Percentiles rank a stretch among this genome's conserved stretches.
phyloP scores from a whole-genome alignment of 2,113 vertebrate genomes.

The Erinaceus europaeus region DNA sequence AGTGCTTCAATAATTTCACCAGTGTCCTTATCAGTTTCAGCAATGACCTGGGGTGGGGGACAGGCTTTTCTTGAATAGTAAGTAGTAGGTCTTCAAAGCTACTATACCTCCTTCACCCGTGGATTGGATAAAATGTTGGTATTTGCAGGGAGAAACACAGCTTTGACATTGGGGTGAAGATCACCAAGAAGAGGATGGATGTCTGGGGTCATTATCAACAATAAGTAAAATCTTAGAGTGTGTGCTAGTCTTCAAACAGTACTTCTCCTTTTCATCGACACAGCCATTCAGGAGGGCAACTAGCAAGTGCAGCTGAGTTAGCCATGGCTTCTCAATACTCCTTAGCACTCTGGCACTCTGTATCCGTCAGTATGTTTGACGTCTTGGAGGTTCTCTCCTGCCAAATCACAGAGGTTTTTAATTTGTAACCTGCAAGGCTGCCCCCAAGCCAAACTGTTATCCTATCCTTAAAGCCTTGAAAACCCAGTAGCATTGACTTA shows the following conservation, averaged over 20 bases:
- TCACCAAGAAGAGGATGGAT: neutral
- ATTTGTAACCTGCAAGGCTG: neutral
- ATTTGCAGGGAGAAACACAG: constrained; percentile 12
- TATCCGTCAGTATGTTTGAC: neutral
- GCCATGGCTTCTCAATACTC: too few relatives aligned
- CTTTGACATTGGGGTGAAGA: neutral
- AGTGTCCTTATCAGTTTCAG: neutral
- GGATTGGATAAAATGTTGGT: constrained; percentile 7
- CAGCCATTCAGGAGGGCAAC: neutral
- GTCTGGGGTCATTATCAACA: neutral
- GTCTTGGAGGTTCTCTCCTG: neutral
- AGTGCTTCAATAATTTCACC: neutral
- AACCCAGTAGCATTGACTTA: neutral
- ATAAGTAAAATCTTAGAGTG: neutral
- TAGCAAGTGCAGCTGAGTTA: neutral
- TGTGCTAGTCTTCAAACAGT: neutral
- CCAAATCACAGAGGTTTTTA: neutral
- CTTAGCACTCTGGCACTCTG: neutral
- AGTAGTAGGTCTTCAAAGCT: neutral
- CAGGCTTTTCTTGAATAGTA: neutral
- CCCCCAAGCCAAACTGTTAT: neutral
- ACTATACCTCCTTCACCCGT: constrained; percentile 7
- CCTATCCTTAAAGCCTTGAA: neutral
- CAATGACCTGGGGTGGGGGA: neutral
- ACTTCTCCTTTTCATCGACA: neutral